Evolutionary conservation across 2,888 invertebrate species (phyloP), one percentile per base, ranked within the genome.

Genomic region (Cataglyphis rosenhaueri): DNA sequence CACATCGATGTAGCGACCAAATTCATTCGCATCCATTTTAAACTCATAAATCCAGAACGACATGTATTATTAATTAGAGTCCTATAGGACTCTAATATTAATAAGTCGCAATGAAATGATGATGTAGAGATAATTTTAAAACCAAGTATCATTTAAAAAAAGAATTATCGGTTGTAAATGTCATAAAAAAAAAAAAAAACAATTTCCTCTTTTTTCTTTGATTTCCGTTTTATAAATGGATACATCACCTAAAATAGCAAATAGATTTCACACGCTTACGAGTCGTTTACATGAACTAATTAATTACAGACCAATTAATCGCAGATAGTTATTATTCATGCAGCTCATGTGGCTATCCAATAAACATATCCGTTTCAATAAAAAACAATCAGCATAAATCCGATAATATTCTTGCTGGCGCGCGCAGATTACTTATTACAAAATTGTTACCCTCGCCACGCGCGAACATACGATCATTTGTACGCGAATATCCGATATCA

Each of bases 401-500:
- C 52, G 35, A 52, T 48, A 18, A n/a, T 48, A n/a, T 48, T 71
- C 59, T n/a, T n/a, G 35, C 52, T 74, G 32, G 32, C 15, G 32
- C 21, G 35, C 21, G 35, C 32, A 32, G 18, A 41, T 64, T 64
- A 62, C 32, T 15, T 21, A n/a, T 62, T 74, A 35, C 64, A 21
- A 64, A 35, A 64, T 62, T 64, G 21, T 64, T 48, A 64, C 18
- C 25, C 71, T 59, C 59, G 71, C 59, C 41, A 61, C 8, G n/a
- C 18, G 9, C 73, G 25, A 10, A 73, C 29, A 41, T n/a, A 29
- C 59, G 29, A 3, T 29, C 41, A 73, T 74, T 74, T 48, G 64
- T 74, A 74, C n/a, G 62, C n/a, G 74, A 74, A 32, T 74, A 32
- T 44, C 74, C 74, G 44, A 62, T 74, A 74, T 62, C 62, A 44